Evolutionary conservation across 2,888 invertebrate genomes (phyloP), one percentile per base, ranked within the genome.

Genomic region (Scelioninae gen. 1): DNA sequence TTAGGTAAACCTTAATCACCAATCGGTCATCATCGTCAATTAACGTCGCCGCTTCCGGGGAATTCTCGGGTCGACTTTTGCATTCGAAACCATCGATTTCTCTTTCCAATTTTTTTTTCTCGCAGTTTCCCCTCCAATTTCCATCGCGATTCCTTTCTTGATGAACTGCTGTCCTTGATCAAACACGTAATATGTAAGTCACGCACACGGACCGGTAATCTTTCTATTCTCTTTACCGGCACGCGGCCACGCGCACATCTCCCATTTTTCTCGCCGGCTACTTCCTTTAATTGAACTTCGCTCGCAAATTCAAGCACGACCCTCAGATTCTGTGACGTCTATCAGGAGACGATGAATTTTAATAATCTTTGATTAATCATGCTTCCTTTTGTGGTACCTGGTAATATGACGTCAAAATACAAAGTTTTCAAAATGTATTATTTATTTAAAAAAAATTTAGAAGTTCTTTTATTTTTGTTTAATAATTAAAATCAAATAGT

Each of bases 101-200:
- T 79, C 71, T 72, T 72, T 58, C 68, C 13, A 49, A 58, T 31
- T 72, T 79, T 45, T 45, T 45, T 45, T 15, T 13, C 4, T 13
- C 15, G 15, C 45, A 45, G 15, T 8, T 13, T 15, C 45, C 45
- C 15, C 45, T 15, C 8, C 3, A 3, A 45, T 2, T 13, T 15
- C 8, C 45, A 8, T 60, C 53, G 47, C 49, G 34, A 31, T 43
- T 62, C 32, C 9, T 23, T 66, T 56, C 66, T 66, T 63, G 75
- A 68, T 63, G 60, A 13, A 45, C 45, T 49, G 72, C 23, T 56
- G 74, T 68, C 80, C 74, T 75, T 80, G 74, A 69, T 80, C 63
- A 49, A 15, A 84, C 83, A 86, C 86, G 85, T 82, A 85, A 87
- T 84, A 88, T 88, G 86, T 86, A 85, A 80, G 85, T 88, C 88